Evolutionary conservation across 2,113 vertebrate species (phyloP).

Genomic region (Caracal caracal): DNA sequence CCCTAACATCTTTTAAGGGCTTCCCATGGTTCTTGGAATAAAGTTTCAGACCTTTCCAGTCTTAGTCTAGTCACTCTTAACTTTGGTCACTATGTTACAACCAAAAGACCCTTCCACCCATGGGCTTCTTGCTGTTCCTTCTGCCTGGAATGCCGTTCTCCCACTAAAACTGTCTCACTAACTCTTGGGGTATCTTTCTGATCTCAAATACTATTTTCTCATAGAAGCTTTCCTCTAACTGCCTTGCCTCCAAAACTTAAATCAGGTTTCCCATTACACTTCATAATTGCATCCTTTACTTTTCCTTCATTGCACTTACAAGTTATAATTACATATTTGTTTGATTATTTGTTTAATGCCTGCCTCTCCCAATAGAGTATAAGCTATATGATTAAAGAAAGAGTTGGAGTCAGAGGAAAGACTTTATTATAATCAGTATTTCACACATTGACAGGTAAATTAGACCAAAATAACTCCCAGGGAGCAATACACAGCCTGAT

Average conservation of each 20-base stretch:
- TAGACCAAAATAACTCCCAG: constrained; percentile 61
- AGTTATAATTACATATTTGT: constrained; percentile 73
- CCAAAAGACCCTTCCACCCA: rapidly evolving
- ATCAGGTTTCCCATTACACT: constrained; percentile 1
- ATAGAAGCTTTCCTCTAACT: constrained; percentile 17
- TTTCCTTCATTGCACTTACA: constrained; percentile 58
- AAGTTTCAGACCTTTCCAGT: background rate
- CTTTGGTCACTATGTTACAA: background rate
- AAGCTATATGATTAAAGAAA: constrained; percentile 63
- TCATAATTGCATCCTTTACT: constrained; percentile 55
- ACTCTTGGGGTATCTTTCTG: background rate
- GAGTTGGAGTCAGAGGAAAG: constrained; percentile 63
- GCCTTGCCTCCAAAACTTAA: constrained; percentile 34
- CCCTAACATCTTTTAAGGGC: background rate
- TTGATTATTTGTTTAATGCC: constrained; percentile 72
- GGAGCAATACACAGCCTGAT: background rate
- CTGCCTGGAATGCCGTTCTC: background rate
- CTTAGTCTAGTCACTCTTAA: background rate
- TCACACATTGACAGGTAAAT: constrained; percentile 72
- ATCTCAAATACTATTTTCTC: constrained; percentile 44
- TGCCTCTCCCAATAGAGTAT: constrained; percentile 61
- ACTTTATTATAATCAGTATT: constrained; percentile 72
- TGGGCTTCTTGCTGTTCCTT: background rate
- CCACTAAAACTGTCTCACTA: background rate
- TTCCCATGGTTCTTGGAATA: background rate